A percentile compares a stretch with the other conserved stretches of the same genome.
Conservation (phyloP, 2,888 invertebrate genomes). For the Pristionchus arcanus region DNA sequence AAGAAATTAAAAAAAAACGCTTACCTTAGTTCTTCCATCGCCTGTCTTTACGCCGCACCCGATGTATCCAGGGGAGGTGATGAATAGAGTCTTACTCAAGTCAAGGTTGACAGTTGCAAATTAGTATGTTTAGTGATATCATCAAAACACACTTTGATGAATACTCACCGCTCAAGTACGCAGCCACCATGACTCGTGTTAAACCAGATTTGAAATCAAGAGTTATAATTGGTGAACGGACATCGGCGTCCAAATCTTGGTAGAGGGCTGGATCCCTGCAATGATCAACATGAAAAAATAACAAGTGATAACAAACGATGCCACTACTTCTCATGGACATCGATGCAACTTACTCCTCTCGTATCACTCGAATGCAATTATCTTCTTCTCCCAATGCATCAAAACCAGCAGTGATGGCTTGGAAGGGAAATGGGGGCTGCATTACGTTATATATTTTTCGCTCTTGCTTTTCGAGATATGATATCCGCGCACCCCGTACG, state of each 20-base stretch:
- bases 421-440: neutral
- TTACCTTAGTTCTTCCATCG: neutral
- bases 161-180: neutral
- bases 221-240: neutral
- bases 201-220: neutral
- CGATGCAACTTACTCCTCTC: neutral
- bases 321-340: neutral
- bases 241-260: neutral
- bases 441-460: no score
- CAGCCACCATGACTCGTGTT: neutral
- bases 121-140: no score
- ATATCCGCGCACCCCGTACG: neutral
- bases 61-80: neutral
- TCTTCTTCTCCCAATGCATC: neutral
- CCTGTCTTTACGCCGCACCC: neutral
- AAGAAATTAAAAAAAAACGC: neutral
- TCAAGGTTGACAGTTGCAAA: neutral
- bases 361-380: neutral
- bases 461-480: no score
- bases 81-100: neutral
- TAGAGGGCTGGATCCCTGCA: neutral
- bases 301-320: no score
- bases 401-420: neutral
- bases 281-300: neutral
- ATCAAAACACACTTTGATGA: neutral